Base-by-base conservation (phyloP, 1,140 invertebrate species). In the Cataglyphis hispanica region DNA sequence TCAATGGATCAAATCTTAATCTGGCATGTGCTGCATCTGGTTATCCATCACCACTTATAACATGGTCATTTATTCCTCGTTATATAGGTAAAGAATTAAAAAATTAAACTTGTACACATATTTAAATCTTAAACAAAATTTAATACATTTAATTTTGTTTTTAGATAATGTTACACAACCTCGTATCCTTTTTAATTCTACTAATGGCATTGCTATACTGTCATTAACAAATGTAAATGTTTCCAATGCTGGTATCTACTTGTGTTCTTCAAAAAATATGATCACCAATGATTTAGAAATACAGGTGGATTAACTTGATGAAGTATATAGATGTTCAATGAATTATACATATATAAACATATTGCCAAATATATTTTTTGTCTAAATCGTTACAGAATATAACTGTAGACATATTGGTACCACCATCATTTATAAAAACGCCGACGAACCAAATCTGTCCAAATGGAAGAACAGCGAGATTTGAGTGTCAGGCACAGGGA, bases 401-500 rank as follows among this genome's bases (percentile, higher is more conserved):
- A 70, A 95, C 94, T 10, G 92, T 97, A 50, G 94, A 95, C 80
- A 95, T 97, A 77, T 91, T 95, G 87, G 95, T 96, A 69, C 95
- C 96, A 69, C 97, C 97, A 37, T 92, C 93, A 37, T 96, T 97
- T 86, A 75, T 95, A 19, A 96, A 95, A 86, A 95, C 94, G 87
- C 97, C 97, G 46, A 89, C 90, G 34, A 96, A 96, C 89, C 94
- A 95, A 89, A 92, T 96, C 27, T 96, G 96, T 78, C 96, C 97
- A 19, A 96, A 96, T 87, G 97, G 97, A 37, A 96, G 96, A 86
- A 97, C 97, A 56, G 96, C 96, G 1, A 95, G 96, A 80, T 96
- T 98, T 83, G 96, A 97, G 78, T 98, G 97, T 94, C 95, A 96
- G 90, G 97, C 96, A 13, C 91, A 95, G 43, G 97, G 97, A 34